Evolutionary conservation across 2,797 vertebrate species (phyloP).

Genomic region (Danio jaintianensis): DNA sequence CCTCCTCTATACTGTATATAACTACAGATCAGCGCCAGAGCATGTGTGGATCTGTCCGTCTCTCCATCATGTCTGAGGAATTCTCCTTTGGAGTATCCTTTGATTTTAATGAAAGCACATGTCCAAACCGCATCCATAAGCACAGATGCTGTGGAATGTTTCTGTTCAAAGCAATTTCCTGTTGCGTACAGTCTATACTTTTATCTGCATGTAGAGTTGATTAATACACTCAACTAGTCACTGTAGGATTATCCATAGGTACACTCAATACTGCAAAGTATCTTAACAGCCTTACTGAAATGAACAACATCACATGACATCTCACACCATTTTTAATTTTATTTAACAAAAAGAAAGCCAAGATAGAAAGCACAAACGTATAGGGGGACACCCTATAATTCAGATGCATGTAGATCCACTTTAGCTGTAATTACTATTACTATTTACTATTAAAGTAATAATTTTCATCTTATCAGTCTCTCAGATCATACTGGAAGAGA

Average conservation of each 20-base stretch:
- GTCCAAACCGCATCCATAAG: constrained; percentile 3
- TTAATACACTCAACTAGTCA: background rate
- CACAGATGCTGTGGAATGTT: constrained; percentile 4
- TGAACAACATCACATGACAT: too few species aligned
- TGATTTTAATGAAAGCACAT: constrained; percentile 40
- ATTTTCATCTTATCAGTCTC: too few species aligned
- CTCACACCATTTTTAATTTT: too few species aligned
- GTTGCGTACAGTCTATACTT: background rate
- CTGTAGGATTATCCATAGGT: background rate
- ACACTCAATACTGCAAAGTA: background rate
- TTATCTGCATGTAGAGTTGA: background rate
- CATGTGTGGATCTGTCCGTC: background rate
- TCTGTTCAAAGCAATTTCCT: constrained; percentile 1
- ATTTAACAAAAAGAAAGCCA: too few species aligned
- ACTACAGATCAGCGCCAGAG: background rate
- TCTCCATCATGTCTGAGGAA: constrained; percentile 12
- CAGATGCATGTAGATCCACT: too few species aligned
- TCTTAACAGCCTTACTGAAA: background rate
- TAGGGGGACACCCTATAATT: too few species aligned
- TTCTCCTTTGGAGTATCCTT: background rate
- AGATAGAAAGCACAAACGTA: too few species aligned
- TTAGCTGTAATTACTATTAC: too few species aligned
- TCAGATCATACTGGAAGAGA: too few species aligned
- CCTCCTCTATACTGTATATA: background rate
- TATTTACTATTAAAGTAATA: too few species aligned